These are phyloP conservation scores for Dryadula phaetusa DNA, from an alignment of 2,888 invertebrate species.

Conservation along the genomic window DNA sequence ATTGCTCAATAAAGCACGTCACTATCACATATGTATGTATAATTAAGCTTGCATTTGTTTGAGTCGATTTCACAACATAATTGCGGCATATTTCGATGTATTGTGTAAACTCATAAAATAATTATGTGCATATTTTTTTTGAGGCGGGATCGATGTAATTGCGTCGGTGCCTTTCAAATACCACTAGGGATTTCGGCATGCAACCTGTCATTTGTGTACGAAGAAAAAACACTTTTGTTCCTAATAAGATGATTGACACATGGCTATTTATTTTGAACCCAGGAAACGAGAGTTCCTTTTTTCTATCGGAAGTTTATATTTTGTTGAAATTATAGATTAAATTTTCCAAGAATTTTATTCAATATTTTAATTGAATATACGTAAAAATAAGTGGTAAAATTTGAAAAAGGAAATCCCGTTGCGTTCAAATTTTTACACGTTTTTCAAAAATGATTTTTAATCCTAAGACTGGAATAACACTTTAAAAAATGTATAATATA, in stretches of 20 bases:
- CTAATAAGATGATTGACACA: constrained; percentile 81
- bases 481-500: too few species aligned
- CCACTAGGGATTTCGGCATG: constrained; percentile 48
- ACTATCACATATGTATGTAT: constrained; percentile 49
- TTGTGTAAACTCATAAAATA: constrained; percentile 81
- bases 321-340: background rate
- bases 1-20: constrained; percentile 45
- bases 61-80: constrained; percentile 72
- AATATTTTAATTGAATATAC: background rate
- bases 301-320: constrained; percentile 40
- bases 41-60: constrained; percentile 75
- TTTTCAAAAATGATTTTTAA: too few species aligned
- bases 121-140: constrained; percentile 70
- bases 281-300: constrained; percentile 50
- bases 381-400: background rate
- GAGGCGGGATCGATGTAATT: constrained; percentile 59
- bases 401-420: too few species aligned
- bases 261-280: constrained; percentile 64
- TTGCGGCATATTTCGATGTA: constrained; percentile 68
- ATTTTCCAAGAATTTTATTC: background rate
- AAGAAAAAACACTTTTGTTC: constrained; percentile 61
- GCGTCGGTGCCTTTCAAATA: constrained; percentile 63
- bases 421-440: too few species aligned
- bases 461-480: too few species aligned
- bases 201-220: constrained; percentile 56